These are phyloP conservation scores for Leptopilina syphax DNA, from an alignment of 2,888 invertebrate species.

Conservation along the genomic window DNA sequence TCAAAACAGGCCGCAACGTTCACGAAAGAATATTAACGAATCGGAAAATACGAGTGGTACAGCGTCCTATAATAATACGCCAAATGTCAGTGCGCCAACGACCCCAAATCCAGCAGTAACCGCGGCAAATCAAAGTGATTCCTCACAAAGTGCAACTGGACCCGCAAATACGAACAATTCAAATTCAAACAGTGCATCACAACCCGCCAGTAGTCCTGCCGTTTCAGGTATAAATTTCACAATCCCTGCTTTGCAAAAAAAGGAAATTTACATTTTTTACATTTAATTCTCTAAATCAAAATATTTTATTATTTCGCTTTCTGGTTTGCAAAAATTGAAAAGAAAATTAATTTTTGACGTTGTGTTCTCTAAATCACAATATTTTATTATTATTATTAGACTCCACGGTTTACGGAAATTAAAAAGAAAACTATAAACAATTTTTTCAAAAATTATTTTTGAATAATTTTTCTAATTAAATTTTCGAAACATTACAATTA, in stretches of 20 bases:
- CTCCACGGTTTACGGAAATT: too few species aligned
- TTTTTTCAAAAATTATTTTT: too few species aligned
- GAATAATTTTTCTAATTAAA: too few species aligned
- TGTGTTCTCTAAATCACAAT: too few species aligned
- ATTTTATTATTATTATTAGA: too few species aligned
- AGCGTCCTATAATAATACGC: constrained; percentile 72
- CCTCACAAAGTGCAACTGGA: constrained; percentile 73
- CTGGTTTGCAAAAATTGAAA: too few species aligned
- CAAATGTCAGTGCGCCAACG: constrained; percentile 75
- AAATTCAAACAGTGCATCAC: constrained; percentile 68
- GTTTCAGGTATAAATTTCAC: constrained; percentile 59
- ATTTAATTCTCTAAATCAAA: too few species aligned
- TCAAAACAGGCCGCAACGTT: constrained; percentile 90
- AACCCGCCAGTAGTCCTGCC: constrained; percentile 68
- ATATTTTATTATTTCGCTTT: too few species aligned
- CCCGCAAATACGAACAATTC: constrained; percentile 61
- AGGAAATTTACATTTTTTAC: too few species aligned
- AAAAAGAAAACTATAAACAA: too few species aligned
- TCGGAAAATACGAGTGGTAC: constrained; percentile 70
- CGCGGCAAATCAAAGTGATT: constrained; percentile 76
- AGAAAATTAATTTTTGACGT: too few species aligned
- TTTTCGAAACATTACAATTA: too few species aligned
- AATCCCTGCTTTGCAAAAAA: not conserved
- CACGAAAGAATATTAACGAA: constrained; percentile 84
- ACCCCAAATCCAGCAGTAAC: constrained; percentile 68